Conservation (phyloP, 2,888 invertebrate genomes). For the Amiota mariae region DNA sequence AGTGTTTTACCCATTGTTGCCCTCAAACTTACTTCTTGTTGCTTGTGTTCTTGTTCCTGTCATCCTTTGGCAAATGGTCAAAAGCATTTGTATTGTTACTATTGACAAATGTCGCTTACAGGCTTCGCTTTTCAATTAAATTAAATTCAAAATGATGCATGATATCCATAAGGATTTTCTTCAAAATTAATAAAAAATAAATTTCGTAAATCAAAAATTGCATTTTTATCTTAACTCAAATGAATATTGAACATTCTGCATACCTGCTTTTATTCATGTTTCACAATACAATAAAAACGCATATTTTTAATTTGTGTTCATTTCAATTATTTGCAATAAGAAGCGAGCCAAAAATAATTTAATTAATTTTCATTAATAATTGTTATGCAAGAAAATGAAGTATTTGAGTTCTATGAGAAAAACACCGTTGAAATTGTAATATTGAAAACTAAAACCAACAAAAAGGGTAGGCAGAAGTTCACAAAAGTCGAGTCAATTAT, state of each 20-base stretch:
- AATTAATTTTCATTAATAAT: conserved; percentile 29
- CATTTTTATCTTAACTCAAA: too few species aligned
- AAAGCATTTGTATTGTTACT: conserved; percentile 6
- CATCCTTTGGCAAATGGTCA: conserved; percentile 28
- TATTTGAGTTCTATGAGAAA: background rate
- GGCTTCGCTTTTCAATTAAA: background rate
- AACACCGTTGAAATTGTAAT: background rate
- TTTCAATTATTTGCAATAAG: conserved; percentile 24
- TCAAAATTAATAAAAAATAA: background rate
- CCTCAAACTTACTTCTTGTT: background rate
- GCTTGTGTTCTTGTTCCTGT: background rate
- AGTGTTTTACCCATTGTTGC: background rate
- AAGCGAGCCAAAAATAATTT: conserved; percentile 24
- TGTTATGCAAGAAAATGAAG: background rate
- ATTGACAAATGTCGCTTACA: conserved; percentile 19
- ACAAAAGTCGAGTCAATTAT: conserved; percentile 58
- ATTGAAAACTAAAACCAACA: conserved; percentile 1
- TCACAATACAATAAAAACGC: background rate
- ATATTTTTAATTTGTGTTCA: conserved; percentile 20
- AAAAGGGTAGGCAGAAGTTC: background rate
- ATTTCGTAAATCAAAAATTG: too few species aligned
- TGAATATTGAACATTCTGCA: background rate
- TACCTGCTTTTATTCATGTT: too few species aligned
- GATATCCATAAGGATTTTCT: background rate
- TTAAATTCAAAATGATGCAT: too few species aligned